Base-by-base conservation (phyloP, 2,888 invertebrate genomes). In the Ametastegia equiseti region DNA sequence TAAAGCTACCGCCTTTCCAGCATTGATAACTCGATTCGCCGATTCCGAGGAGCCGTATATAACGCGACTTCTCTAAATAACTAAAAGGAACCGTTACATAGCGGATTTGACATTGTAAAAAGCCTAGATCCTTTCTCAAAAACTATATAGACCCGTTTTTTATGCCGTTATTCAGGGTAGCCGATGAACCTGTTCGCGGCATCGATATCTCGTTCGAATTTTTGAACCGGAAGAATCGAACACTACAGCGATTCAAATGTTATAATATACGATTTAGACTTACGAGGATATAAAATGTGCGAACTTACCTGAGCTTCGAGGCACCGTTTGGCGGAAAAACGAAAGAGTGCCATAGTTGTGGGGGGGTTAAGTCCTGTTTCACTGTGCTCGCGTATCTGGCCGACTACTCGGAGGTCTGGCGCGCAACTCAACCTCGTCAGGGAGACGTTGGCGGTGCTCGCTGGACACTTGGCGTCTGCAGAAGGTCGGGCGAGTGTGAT, bases 291-390 rank as follows among this genome's bases (percentile, higher is more conserved):
- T 47, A 36, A 50, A 27, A 60, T 60, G 75, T 75, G 42, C 23
- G 11, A 39, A 79, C 65, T 50, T 86, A 91, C 91, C 89, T 91
- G 91, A 36, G 91, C 85, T 80, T 91, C 91, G 83, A 91, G 84
- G 86, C 90, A 91, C 83, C 90, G 90, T 85, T 88, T 89, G 78
- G 89, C 86, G 83, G 86, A 91, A 78, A 91, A 87, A 83, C 91
- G 90, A 85, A 91, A 91, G 27, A 91, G 88, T 87, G 91, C 91
- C 91, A 91, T 91, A 82, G 85, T 89, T 84, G 84, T 83, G 85
- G 80, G 57, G 60, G 81, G 60, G 57, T 57, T 78, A 78, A 78
- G 78, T 78, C 63, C 60, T 30, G 60, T 78, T 78, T 78, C 78
- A 78, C 78, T 78, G 60, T 60, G 78, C 78, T 78, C 78, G 23